A percentile compares a stretch with the other conserved stretches of the same genome.
phyloP scores from a whole-genome alignment of 2,888 invertebrate species.

The Melolontha melolontha region DNA sequence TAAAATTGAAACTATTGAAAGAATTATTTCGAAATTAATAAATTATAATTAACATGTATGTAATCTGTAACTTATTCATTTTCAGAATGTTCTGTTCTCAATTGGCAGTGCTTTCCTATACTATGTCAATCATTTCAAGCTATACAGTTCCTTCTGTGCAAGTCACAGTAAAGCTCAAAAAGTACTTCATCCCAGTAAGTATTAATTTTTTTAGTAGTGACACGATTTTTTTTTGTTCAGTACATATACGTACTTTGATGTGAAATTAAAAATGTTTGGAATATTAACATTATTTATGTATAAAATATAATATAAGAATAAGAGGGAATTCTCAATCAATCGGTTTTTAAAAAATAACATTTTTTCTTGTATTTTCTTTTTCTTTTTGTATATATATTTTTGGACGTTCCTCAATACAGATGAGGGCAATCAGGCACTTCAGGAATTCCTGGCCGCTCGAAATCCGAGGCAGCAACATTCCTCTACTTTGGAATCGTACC shows the following conservation, averaged over 20 bases:
- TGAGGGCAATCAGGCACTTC: constrained; percentile 96
- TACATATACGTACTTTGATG: no score
- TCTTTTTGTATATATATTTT: not conserved
- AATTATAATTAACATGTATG: no score
- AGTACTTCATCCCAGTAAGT: constrained; percentile 97
- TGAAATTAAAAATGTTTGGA: no score
- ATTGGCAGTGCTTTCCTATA: constrained; percentile 97
- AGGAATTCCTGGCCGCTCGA: constrained; percentile 93
- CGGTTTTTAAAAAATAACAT: no score
- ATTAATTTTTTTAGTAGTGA: constrained; percentile 39
- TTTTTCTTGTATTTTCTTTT: not conserved
- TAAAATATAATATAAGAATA: no score
- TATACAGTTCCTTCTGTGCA: constrained; percentile 98
- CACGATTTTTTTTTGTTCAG: not conserved
- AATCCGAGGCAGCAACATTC: constrained; percentile 98
- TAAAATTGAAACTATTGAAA: no score
- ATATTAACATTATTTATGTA: no score
- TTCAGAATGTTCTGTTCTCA: constrained; percentile 93
- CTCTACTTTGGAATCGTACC: constrained; percentile 95
- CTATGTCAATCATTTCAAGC: constrained; percentile 98
- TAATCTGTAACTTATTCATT: constrained; percentile 57
- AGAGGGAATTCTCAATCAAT: no score
- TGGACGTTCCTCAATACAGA: constrained; percentile 68
- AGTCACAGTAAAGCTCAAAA: constrained; percentile 99
- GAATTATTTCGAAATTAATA: no score